Base-by-base conservation (phyloP, 1,140 invertebrate species). In the Akabosia matsudoensis region DNA sequence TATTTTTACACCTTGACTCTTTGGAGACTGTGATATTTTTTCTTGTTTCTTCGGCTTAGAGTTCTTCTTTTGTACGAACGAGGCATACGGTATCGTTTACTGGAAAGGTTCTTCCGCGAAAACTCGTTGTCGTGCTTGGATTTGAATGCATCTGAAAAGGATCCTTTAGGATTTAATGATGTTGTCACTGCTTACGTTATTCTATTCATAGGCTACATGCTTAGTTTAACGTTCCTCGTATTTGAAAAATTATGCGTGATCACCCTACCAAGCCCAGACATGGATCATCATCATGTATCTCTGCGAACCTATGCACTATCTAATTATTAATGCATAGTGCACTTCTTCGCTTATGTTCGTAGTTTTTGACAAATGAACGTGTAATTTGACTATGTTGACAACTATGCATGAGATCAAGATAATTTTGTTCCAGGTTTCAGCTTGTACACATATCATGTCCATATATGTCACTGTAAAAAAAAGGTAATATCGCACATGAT, bases 61-160 rank as follows among this genome's bases (percentile, higher is more conserved):
- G 51, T 80, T 61, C n/a, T 77, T 33, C 24, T 64, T 1, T 76
- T 80, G 77, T 61, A 73, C 16, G 74, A 80, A 75, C 30, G 77
- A 1, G 79, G 79, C 24, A 54, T 80, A 4, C 73, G 56, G 33
- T 70, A 74, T 28, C 34, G 73, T 3, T 33, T 77, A 37, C 70
- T 74, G 16, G 31, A 54, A 33, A 71, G 31, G 13, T 80, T 70
- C 45, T 28, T 80, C 13, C n/a, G 31, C 0, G 75, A 72, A 26
- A 76, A 76, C 0, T 45, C 77, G 14, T 33, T 80, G 0, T 30
- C 24, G 4, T 80, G 79, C 54, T 64, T 76, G 10, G 24, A 33
- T 0, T 54, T 45, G 2, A 70, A 7, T 30, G 70, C 33, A 7
- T 72, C 70, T 2, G 37, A 34, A 37, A 72, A 72, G 33, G 70